Base-by-base conservation (phyloP, 2,797 vertebrate genomes). In the Borostomias antarcticus region DNA sequence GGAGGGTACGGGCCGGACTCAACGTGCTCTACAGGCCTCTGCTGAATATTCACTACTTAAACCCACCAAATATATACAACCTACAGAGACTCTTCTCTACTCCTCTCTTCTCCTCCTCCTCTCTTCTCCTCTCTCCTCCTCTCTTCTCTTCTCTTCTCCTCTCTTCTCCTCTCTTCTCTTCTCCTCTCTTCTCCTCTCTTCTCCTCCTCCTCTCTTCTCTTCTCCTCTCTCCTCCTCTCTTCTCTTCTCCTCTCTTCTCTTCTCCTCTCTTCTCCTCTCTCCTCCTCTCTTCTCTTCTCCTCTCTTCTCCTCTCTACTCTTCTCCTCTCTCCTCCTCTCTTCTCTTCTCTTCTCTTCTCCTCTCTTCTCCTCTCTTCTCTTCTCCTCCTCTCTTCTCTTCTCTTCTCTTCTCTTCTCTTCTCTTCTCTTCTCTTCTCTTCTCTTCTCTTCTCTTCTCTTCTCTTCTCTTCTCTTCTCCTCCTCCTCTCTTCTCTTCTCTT, bases 1-100 rank as follows among this genome's bases (percentile, higher is more conserved):
- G 98, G 98, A 86, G 93, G 92, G 93, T 94, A 64, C 82, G 89
- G 25, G n/a, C n/a, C n/a, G n/a, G n/a, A n/a, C n/a, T n/a, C n/a
- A n/a, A n/a, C n/a, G n/a, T n/a, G n/a, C n/a, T n/a, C n/a, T n/a
- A n/a, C n/a, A n/a, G n/a, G n/a, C n/a, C n/a, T n/a, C n/a, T n/a
- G n/a, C n/a, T n/a, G n/a, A n/a, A n/a, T n/a, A n/a, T n/a, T n/a
- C n/a, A n/a, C n/a, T n/a, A n/a, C n/a, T n/a, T n/a, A n/a, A n/a
- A n/a, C n/a, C n/a, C n/a, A n/a, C n/a, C n/a, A n/a, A n/a, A n/a
- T n/a, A n/a, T n/a, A n/a, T n/a, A 62, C 81, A 78, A 62, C 68
- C 60, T 51, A 58, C 69, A 64, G 76, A 77, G 72, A 68, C 61
- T 70, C n/a, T n/a, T n/a, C n/a, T n/a, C n/a, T n/a, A n/a, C 66